Evolutionary conservation across 2,113 vertebrate species (phyloP).

Genomic region (Plectropomus leopardus): DNA sequence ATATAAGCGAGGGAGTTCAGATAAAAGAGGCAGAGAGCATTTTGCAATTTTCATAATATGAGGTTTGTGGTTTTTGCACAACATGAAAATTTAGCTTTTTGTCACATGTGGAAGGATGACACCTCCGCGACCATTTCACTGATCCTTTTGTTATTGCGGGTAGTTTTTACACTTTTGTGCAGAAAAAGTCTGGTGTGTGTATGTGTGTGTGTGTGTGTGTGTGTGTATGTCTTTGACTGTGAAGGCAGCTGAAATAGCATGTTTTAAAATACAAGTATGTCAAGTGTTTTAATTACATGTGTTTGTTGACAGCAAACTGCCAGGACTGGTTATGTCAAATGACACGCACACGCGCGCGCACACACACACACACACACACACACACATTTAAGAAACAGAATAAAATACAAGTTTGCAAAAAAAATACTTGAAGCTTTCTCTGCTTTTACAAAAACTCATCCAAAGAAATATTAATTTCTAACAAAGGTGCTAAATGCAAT

Average conservation of each 20-base stretch:
- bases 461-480: background rate
- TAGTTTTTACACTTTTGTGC: background rate
- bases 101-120: constrained; percentile 57
- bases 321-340: constrained; percentile 18
- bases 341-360: constrained; percentile 8
- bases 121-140: constrained; percentile 23
- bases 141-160: constrained; percentile 5
- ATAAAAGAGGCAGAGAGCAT: constrained; percentile 17
- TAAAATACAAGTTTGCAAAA: background rate
- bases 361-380: constrained; percentile 17
- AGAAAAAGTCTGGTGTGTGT: background rate
- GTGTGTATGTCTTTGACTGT: constrained; percentile 7
- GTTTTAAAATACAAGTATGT: background rate
- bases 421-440: background rate
- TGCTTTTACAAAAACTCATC: background rate
- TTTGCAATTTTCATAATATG: constrained; percentile 35
- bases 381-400: constrained; percentile 12
- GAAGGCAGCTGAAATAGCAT: background rate
- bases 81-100: constrained; percentile 40
- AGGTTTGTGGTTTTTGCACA: constrained; percentile 69
- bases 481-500: background rate
- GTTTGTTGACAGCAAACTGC: constrained; percentile 29
- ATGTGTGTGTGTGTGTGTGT: background rate
- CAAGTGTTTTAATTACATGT: constrained; percentile 40
- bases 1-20: background rate